phyloP scores from a whole-genome alignment of 2,888 invertebrate species.

The Luperina nickerlii region DNA sequence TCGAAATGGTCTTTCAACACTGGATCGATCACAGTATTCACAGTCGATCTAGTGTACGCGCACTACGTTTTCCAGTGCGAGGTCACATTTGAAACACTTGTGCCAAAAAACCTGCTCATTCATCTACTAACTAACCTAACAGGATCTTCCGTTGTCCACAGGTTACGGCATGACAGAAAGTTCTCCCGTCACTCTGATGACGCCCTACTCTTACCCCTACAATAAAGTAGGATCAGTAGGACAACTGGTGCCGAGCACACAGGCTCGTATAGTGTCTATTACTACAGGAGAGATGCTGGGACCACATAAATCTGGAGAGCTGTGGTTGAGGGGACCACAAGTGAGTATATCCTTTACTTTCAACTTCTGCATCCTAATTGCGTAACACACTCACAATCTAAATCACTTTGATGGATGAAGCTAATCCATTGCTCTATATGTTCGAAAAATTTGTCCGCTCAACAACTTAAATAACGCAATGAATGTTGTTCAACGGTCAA shows the following conservation, averaged over 20 bases:
- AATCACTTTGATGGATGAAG: too few species aligned
- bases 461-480: too few species aligned
- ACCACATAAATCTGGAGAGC: constrained; percentile 92
- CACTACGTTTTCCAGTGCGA: not conserved
- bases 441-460: too few species aligned
- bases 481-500: too few species aligned
- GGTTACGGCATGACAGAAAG: constrained; percentile 93
- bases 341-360: constrained; percentile 74
- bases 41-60: not conserved
- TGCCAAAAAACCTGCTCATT: not conserved
- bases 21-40: not conserved
- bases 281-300: constrained; percentile 89
- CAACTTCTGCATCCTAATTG: not conserved
- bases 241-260: constrained; percentile 92
- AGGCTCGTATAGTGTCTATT: constrained; percentile 91
- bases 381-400: too few species aligned
- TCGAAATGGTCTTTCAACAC: not conserved
- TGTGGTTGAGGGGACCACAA: constrained; percentile 94
- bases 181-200: constrained; percentile 91
- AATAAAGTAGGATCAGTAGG: constrained; percentile 93
- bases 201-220: constrained; percentile 90
- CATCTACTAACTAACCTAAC: not conserved
- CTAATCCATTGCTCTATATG: too few species aligned
- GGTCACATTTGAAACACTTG: not conserved
- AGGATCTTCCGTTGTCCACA: constrained; percentile 64